These are phyloP conservation scores for Cygnus buccinator DNA, from an alignment of 2,113 vertebrate genomes.

Conservation along the genomic window DNA sequence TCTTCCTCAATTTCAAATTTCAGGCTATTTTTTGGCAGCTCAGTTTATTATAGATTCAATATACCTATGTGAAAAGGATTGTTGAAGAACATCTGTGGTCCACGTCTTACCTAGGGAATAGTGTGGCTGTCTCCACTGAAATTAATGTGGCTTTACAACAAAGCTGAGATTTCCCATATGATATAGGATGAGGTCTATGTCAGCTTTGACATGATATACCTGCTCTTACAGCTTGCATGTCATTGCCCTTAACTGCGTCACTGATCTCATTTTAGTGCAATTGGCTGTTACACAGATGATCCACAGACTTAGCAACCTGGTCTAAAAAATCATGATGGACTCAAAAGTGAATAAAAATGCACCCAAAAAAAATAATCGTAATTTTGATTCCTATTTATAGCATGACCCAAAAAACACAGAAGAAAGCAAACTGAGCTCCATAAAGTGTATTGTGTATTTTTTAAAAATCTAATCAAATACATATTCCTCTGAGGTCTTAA, in stretches of 20 bases:
- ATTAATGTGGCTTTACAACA: constrained; percentile 34
- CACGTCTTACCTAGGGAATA: background rate
- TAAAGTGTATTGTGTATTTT: background rate
- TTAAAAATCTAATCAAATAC: background rate
- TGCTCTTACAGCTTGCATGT: background rate
- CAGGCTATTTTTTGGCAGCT: background rate
- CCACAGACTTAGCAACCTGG: background rate
- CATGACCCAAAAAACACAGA: background rate
- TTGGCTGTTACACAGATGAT: background rate
- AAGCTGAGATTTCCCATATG: background rate
- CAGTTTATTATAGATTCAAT: background rate
- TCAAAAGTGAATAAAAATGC: background rate
- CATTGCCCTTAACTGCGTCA: background rate
- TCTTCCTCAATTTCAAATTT: background rate
- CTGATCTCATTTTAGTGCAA: background rate
- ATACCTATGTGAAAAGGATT: background rate
- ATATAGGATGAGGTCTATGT: background rate
- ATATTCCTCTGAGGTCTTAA: background rate
- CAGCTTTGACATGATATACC: background rate
- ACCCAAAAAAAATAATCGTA: background rate
- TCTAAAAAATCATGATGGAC: background rate
- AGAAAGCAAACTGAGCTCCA: background rate
- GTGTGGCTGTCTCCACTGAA: background rate
- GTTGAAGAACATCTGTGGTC: background rate
- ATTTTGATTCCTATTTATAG: background rate